Percentiles rank a stretch among this genome's conserved stretches.
These are phyloP conservation scores for Todiramphus saurophagus DNA, from an alignment of 2,113 vertebrate species.

Conservation along the genomic window DNA sequence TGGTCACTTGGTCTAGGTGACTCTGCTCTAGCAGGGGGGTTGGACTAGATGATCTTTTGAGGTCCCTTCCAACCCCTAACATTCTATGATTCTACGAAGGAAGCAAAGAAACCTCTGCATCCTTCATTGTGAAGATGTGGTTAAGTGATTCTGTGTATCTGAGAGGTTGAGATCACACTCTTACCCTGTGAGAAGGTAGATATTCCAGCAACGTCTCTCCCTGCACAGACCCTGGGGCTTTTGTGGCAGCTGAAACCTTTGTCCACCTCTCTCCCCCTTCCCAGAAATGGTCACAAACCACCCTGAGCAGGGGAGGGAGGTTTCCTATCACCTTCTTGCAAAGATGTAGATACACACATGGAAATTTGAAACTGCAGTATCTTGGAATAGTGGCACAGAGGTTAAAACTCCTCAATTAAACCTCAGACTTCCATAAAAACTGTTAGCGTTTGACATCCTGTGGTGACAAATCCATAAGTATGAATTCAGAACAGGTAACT, in stretches of 20 bases:
- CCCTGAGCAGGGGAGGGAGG: fast-evolving
- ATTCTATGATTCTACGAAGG: not conserved
- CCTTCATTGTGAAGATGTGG: not conserved
- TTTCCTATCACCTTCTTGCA: not conserved
- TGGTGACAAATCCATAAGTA: not conserved
- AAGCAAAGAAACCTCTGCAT: not conserved
- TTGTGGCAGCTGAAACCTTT: not conserved
- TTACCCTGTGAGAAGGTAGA: not conserved
- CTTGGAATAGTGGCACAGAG: not conserved
- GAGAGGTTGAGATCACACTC: not conserved
- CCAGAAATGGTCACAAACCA: not conserved
- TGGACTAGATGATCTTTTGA: no score
- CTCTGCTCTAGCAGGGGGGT: no score
- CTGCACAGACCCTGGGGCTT: not conserved
- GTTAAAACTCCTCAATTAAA: not conserved
- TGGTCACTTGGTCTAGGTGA: no score
- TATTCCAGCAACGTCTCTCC: not conserved
- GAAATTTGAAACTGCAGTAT: not conserved
- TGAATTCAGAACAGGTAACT: not conserved
- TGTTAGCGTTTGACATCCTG: not conserved
- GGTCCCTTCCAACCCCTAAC: no score
- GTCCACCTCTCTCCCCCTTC: fast-evolving
- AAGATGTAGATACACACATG: not conserved
- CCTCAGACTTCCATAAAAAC: not conserved
- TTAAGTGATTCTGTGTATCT: not conserved